Evolutionary conservation across 2,888 invertebrate species (phyloP), one percentile per base, ranked within the genome.

Genomic region (Drosophila emarginata): DNA sequence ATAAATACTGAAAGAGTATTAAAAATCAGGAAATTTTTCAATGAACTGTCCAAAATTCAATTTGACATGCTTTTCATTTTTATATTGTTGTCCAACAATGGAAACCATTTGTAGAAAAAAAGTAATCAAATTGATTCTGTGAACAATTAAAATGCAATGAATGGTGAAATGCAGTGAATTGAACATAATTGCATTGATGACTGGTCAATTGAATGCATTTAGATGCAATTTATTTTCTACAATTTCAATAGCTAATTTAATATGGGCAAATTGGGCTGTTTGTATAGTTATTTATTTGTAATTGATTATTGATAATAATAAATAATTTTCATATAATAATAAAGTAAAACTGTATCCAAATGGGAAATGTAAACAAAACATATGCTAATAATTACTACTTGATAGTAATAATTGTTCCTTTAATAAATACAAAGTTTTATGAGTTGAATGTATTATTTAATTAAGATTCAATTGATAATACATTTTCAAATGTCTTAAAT

Each of bases 61-160:
- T 45, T 45, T 45, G 11, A 4, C 18, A 45, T 45, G 18, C 7
- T 18, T 21, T 21, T 45, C 4, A 45, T 11, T 11, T 45, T 45
- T 11, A 11, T 21, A 9, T 45, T 45, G 12, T 21, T 21, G 3
- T 21, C 11, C 4, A 5, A 45, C 45, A 45, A 45, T 45, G 21
- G 21, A 18, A 45, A 12, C 14, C 45, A 45, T 21, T 21, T 0
- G 4, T 5, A 14, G 5, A 39, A 39, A 18, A 45, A 21, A 21
- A 45, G 18, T 54, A 54, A 54, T 54, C 32, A 32, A 32, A 15
- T 15, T 11, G 28, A 32, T 56, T 60, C 39, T 26, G 36, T 54
- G 54, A 65, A 65, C 72, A 71, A 72, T 71, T 65, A 65, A 71
- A 54, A 39, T 40, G 50, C 56, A 71, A 72, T 71, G 59, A 71